These are phyloP conservation scores for Octodonta nipae DNA, from an alignment of 2,888 invertebrate genomes.

Conservation along the genomic window DNA sequence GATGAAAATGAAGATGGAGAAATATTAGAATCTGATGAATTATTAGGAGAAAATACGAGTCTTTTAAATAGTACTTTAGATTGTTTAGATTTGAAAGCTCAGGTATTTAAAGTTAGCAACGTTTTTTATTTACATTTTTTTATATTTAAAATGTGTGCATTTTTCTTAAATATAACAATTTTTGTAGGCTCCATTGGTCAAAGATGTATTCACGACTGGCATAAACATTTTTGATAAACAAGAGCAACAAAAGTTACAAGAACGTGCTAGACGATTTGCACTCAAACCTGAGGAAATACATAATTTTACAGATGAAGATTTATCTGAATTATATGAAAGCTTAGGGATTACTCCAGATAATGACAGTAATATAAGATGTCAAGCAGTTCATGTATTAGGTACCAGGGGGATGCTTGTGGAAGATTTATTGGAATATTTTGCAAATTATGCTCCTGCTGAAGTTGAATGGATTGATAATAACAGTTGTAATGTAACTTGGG, in stretches of 20 bases:
- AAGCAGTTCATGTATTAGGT: slow-evolving; percentile 63
- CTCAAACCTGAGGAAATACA: slow-evolving; percentile 35
- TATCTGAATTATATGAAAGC: slow-evolving; percentile 34
- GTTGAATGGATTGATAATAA: slow-evolving; percentile 72
- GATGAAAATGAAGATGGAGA: slow-evolving; percentile 37
- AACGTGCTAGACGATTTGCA: slow-evolving; percentile 46
- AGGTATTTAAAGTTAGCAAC: no score
- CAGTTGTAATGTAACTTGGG: slow-evolving; percentile 61
- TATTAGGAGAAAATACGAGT: not conserved
- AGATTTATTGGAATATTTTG: slow-evolving; percentile 68
- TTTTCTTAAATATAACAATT: not conserved
- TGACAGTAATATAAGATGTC: slow-evolving; percentile 52
- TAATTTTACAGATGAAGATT: slow-evolving; percentile 34
- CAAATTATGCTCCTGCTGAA: slow-evolving; percentile 59
- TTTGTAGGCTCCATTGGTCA: slow-evolving; percentile 23
- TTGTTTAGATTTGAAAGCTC: no score
- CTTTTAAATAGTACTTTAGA: no score
- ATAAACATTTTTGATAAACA: slow-evolving; percentile 39
- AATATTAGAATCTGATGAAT: no score
- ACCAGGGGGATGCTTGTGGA: slow-evolving; percentile 56
- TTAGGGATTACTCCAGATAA: slow-evolving; percentile 44
- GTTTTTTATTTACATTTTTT: not conserved
- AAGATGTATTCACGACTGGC: slow-evolving; percentile 36
- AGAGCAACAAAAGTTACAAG: slow-evolving; percentile 40
- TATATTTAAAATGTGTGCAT: slow-evolving; percentile 1